Evolutionary conservation across 1,140 invertebrate species (phyloP), one percentile per base, ranked within the genome.

Genomic region (Drosophila ogumai): DNA sequence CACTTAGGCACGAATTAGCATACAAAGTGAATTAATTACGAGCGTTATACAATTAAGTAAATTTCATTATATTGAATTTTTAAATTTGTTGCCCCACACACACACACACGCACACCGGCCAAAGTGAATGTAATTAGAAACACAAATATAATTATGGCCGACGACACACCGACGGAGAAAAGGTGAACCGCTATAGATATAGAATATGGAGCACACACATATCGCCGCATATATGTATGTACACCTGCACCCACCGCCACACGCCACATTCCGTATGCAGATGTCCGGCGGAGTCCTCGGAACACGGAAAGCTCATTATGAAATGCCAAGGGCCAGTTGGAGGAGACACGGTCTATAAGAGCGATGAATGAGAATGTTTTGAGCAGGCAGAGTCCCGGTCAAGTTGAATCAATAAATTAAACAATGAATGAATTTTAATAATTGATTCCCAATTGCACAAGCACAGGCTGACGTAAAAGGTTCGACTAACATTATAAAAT

Each of bases 51-150:
- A 88, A 88, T 88, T 88, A 88, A 88, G 84, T 88, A 85, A 88
- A 88, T 88, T 88, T 88, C 86, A 88, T 90, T 90, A 85, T 80
- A 88, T 88, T 90, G 84, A 88, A 88, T 88, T 88, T 88, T 88
- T 90, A 84, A 88, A 87, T 84, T 85, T 82, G 81, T 82, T 84
- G 67, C 68, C 54, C 74, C 52, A 55, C 58, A 81, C 67, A 57
- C 59, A 74, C 54, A 44, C 28, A 15, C 25, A 25, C 12, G 34
- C 38, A 59, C 54, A 41, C 25, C n/a, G 12, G 44, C 41, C 47
- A 77, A 75, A 79, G 57, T 79, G 57, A 66, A 87, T 73, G 81
- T 88, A 88, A 90, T 88, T 90, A 90, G 85, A 78, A 90, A 78
- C 65, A 84, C 84, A 87, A 87, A 87, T 90, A 87, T 80, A 90